Base-by-base conservation (phyloP, 1,140 invertebrate genomes). In the Cotesia vestalis region DNA sequence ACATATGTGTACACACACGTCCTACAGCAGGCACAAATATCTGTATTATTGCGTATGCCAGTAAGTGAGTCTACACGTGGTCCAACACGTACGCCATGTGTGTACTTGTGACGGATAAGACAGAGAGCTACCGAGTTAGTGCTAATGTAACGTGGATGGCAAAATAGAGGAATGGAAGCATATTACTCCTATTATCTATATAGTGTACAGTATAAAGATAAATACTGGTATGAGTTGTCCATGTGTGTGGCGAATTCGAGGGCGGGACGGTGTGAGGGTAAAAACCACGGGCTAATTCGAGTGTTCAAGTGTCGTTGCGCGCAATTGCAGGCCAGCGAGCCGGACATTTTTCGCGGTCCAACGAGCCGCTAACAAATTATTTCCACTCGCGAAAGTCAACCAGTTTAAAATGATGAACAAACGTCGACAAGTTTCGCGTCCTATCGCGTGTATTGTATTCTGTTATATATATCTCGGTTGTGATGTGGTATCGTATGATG, bases 291-390 rank as follows among this genome's bases (percentile, higher is more conserved):
- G 52, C 40, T 75, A 73, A 75, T 73, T 73, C 68, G 63, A 67
- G 64, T 69, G 69, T 78, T 78, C 66, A 77, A 74, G 74, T 76
- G 74, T 75, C 74, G 75, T 46, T 14, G 11, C 52, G 12, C 35
- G 59, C 69, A 67, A 73, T 76, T 74, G 68, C 69, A 69, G 74
- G 61, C 69, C 78, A 79, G 71, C 79, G 76, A 80, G 70, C 79
- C 69, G 80, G 78, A 77, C 74, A 82, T 77, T 82, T 82, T 83
- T 84, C 75, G 74, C 79, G 79, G 78, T 68, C 77, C 82, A 83
- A 73, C 77, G 83, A 77, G 59, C 80, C 73, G 80, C 76, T 77
- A 81, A 73, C 75, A 77, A 83, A 82, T 84, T 82, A 83, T 76
- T 76, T 79, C 72, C 60, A 75, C 76, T 71, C 74, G 80, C 76